Conservation (phyloP, 2,888 invertebrate species). For the Dascillus cervinus region DNA sequence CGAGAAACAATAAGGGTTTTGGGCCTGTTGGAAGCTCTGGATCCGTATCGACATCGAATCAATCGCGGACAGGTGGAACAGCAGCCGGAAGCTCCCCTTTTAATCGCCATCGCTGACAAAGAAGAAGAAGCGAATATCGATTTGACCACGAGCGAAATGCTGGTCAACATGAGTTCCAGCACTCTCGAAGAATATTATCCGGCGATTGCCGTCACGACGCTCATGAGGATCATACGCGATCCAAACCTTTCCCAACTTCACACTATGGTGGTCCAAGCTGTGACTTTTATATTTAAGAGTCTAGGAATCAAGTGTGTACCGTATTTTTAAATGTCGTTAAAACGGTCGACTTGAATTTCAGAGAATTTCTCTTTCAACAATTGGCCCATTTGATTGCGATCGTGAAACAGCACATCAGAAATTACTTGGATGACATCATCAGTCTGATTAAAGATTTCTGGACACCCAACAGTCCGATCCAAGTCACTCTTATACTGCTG, state of each 20-base stretch:
- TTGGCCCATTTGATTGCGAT: conserved; percentile 88
- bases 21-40: conserved; percentile 91
- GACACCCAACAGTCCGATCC: conserved; percentile 79
- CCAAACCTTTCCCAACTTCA: conserved; percentile 89
- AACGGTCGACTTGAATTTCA: conserved; percentile 77
- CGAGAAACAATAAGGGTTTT: conserved; percentile 90
- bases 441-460: conserved; percentile 88
- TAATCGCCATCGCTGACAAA: conserved; percentile 77
- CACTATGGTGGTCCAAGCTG: conserved; percentile 93
- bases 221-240: conserved; percentile 92
- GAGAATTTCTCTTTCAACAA: conserved; percentile 93
- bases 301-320: conserved; percentile 92
- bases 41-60: conserved; percentile 97
- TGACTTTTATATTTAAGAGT: conserved; percentile 94
- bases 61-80: conserved; percentile 85
- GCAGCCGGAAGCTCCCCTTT: conserved; percentile 70
- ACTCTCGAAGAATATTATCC: conserved; percentile 96
- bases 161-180: conserved; percentile 85
- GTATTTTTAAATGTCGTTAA: conserved; percentile 86
- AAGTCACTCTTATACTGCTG: conserved; percentile 79
- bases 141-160: conserved; percentile 84
- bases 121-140: conserved; percentile 67
- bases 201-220: conserved; percentile 91
- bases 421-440: conserved; percentile 93
- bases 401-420: conserved; percentile 94